phyloP scores from a whole-genome alignment of 2,888 invertebrate species.

The Autographa gamma region DNA sequence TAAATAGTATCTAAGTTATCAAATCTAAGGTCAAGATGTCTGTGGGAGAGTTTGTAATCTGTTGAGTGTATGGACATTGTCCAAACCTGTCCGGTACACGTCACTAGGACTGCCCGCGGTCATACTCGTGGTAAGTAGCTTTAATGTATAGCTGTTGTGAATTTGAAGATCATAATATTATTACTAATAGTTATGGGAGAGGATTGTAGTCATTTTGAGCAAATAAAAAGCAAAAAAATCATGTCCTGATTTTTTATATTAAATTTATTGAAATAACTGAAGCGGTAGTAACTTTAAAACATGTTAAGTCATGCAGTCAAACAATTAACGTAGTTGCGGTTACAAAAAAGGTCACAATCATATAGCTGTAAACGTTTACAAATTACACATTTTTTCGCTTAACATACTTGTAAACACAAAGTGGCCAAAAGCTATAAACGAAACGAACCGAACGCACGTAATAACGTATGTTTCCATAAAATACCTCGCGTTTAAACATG shows the following conservation, averaged over 20 bases:
- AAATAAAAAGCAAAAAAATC: background rate
- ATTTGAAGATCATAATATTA: background rate
- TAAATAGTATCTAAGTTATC: conserved; percentile 47
- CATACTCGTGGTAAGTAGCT: background rate
- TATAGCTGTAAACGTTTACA: conserved; percentile 30
- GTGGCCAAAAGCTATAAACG: conserved; percentile 80
- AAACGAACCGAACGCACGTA: conserved; percentile 70
- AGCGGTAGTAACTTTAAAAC: conserved; percentile 23
- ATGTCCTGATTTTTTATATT: background rate
- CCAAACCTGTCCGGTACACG: conserved; percentile 60
- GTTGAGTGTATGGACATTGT: conserved; percentile 59
- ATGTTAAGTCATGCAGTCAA: conserved; percentile 39
- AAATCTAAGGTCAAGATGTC: conserved; percentile 58
- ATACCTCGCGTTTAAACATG: conserved; percentile 76
- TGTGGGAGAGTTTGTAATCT: conserved; percentile 71
- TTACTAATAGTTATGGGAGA: too few species aligned
- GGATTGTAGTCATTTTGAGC: background rate
- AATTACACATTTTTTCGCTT: conserved; percentile 38
- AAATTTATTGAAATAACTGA: background rate
- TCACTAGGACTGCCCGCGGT: conserved; percentile 10
- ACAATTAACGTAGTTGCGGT: conserved; percentile 26
- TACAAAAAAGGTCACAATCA: conserved; percentile 36
- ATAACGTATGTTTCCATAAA: conserved; percentile 82
- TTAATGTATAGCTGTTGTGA: background rate
- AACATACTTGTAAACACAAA: conserved; percentile 71